A percentile compares a stretch with the other conserved stretches of the same genome.
Conservation (phyloP, 2,888 invertebrate genomes). For the Muschampia plurimacula region DNA sequence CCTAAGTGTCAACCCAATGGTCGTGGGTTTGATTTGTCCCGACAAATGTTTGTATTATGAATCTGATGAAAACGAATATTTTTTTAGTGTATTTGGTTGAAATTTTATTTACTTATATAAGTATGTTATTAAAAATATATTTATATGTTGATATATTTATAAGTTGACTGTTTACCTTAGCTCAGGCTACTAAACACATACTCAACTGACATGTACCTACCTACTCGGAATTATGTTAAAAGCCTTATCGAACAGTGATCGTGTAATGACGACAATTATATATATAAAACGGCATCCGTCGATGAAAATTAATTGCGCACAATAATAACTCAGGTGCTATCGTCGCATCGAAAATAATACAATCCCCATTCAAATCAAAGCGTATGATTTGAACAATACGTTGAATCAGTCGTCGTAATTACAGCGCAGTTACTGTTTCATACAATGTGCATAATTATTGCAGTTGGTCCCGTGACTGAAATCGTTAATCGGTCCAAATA, state of each 20-base stretch:
- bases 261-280: slow-evolving; percentile 26
- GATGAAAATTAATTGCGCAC: slow-evolving; percentile 49
- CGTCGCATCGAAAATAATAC: slow-evolving; percentile 51
- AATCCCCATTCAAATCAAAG: slow-evolving; percentile 49
- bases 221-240: background rate
- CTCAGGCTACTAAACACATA: no score
- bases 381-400: slow-evolving; percentile 77
- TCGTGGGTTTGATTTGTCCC: no score
- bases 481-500: slow-evolving; percentile 70
- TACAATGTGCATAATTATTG: slow-evolving; percentile 81
- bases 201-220: no score
- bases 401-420: slow-evolving; percentile 77
- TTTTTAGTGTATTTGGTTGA: no score
- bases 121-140: no score
- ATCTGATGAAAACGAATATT: no score
- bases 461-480: slow-evolving; percentile 72
- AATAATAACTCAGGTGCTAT: slow-evolving; percentile 46
- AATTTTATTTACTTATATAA: no score
- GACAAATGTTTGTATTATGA: no score
- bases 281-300: slow-evolving; percentile 40
- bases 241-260: slow-evolving; percentile 29
- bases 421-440: slow-evolving; percentile 75
- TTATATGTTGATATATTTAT: no score
- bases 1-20: no score
- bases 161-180: no score